Conservation (phyloP, 2,797 vertebrate genomes). For the Spheniscus humboldti region DNA sequence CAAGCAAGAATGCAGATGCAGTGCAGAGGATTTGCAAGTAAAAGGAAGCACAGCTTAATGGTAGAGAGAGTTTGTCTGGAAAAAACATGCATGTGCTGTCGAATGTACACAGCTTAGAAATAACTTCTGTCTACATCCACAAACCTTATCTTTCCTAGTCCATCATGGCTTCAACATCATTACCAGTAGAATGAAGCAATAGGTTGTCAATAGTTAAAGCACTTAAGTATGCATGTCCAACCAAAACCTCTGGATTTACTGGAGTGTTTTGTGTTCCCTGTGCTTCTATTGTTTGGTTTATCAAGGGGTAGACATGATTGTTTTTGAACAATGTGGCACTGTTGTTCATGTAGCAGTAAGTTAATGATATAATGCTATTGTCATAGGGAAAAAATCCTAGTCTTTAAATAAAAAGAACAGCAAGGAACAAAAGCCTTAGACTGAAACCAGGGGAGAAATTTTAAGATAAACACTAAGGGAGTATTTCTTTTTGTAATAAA, state of each 20-base stretch:
- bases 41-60: neutral
- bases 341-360: neutral
- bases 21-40: neutral
- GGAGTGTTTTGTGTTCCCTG: neutral
- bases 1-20: neutral
- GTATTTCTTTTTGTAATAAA: neutral
- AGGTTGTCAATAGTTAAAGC: neutral
- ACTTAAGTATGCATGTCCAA: neutral
- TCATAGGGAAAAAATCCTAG: neutral
- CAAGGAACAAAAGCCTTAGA: neutral
- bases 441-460: neutral
- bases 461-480: neutral
- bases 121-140: neutral
- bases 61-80: neutral
- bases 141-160: neutral
- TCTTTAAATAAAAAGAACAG: neutral
- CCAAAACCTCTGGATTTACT: neutral
- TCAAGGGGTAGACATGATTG: neutral
- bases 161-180: neutral
- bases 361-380: neutral
- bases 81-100: neutral
- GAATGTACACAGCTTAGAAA: neutral
- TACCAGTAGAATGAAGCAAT: neutral
- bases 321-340: neutral
- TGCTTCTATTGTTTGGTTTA: neutral